Evolutionary conservation across 2,113 vertebrate genomes (phyloP).

Genomic region (Mus pahari): DNA sequence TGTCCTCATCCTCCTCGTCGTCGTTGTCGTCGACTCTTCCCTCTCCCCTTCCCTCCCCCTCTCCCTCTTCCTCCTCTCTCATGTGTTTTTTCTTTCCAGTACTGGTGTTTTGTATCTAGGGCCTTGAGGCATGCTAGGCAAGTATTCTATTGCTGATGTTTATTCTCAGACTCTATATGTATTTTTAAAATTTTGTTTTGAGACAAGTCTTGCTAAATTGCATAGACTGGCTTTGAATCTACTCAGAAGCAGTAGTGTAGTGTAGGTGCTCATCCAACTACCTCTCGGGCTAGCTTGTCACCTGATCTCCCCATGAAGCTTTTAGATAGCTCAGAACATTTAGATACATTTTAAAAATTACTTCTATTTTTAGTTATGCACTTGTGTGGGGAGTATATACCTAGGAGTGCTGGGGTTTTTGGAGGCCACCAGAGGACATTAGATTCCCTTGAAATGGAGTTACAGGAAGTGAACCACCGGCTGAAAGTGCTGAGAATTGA

Average conservation of each 20-base stretch:
- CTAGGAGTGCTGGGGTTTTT: background rate
- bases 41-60: too few relatives aligned
- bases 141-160: background rate
- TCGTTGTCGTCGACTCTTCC: fast-evolving
- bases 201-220: background rate
- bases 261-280: slow-evolving; percentile 2
- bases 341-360: background rate
- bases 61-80: too few relatives aligned
- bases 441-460: background rate
- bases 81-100: background rate
- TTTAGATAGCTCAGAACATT: slow-evolving; percentile 40
- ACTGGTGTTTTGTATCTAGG: background rate
- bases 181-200: background rate
- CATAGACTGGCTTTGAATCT: background rate
- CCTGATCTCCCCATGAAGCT: background rate
- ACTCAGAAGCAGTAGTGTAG: background rate
- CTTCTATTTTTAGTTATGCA: background rate
- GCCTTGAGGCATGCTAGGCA: background rate
- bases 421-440: background rate
- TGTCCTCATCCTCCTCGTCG: too few relatives aligned
- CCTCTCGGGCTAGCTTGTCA: slow-evolving; percentile 17
- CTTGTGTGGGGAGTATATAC: too few relatives aligned
- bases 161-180: background rate
- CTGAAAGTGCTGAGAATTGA: background rate
- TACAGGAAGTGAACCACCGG: background rate